These are phyloP conservation scores for Drosophila hydei DNA, from an alignment of 1,140 invertebrate species.

Conservation along the genomic window DNA sequence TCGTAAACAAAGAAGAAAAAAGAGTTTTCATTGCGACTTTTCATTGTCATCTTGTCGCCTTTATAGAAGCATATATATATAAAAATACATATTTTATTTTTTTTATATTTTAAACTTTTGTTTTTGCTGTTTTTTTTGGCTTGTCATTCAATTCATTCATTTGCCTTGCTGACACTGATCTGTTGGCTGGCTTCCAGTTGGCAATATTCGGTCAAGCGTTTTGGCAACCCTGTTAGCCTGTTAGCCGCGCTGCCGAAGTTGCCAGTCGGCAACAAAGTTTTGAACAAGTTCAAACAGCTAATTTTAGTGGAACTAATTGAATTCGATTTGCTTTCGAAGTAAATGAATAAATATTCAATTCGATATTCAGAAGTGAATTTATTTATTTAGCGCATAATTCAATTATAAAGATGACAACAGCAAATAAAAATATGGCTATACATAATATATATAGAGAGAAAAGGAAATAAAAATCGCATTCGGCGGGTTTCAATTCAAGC, in stretches of 20 bases:
- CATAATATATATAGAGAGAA: constrained; percentile 2
- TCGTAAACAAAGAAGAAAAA: constrained; percentile 34
- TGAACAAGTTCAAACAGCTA: constrained; percentile 4
- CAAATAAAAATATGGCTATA: constrained; percentile 16
- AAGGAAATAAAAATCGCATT: constrained; percentile 27
- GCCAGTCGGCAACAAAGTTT: not conserved
- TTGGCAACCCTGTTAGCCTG: constrained; percentile 1
- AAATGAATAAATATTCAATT: constrained; percentile 51
- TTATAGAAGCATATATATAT: not conserved
- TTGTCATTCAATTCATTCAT: constrained; percentile 51
- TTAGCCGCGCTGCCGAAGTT: constrained; percentile 4
- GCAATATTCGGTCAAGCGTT: constrained; percentile 28
- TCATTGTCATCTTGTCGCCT: constrained; percentile 47
- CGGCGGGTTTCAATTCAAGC: constrained; percentile 1
- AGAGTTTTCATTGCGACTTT: constrained; percentile 47
- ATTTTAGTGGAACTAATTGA: constrained; percentile 47
- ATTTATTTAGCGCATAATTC: constrained; percentile 67
- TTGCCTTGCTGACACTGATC: constrained; percentile 55
- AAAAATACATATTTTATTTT: not conserved
- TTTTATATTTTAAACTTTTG: constrained; percentile 15
- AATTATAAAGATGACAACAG: constrained; percentile 57
- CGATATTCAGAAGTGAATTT: constrained; percentile 27
- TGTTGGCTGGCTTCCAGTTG: constrained; percentile 63
- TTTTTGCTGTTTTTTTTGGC: too few relatives aligned
- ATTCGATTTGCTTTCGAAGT: constrained; percentile 53